A percentile compares a stretch with the other conserved stretches of the same genome.
Conservation (phyloP, 2,888 invertebrate species). For the Tortricodes alternella region DNA sequence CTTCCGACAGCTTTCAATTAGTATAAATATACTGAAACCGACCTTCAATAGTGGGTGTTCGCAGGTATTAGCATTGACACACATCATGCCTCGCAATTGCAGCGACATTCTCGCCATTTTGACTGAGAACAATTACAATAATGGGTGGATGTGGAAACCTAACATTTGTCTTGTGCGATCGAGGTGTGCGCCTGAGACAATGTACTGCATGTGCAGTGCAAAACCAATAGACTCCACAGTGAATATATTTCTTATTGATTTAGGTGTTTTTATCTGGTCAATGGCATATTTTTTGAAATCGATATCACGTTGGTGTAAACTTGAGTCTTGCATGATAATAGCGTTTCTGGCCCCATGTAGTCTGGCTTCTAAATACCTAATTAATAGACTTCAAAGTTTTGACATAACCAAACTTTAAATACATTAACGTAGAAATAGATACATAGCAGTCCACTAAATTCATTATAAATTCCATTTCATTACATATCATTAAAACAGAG, state of each 20-base stretch:
- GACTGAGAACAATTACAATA: slow-evolving; percentile 55
- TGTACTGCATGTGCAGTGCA: slow-evolving; percentile 7
- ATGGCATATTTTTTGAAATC: slow-evolving; percentile 12
- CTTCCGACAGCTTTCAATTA: slow-evolving; percentile 54
- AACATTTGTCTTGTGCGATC: slow-evolving; percentile 35
- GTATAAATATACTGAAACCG: slow-evolving; percentile 50
- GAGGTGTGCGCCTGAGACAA: slow-evolving; percentile 31
- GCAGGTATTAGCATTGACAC: slow-evolving; percentile 73
- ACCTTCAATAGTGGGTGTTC: slow-evolving; percentile 65
- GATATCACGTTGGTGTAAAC: background rate
- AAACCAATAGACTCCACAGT: slow-evolving; percentile 5
- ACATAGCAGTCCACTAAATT: no score
- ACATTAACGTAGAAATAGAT: no score
- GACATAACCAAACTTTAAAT: no score
- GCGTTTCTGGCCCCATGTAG: background rate
- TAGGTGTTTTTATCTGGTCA: background rate
- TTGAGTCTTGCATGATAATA: background rate
- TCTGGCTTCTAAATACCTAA: background rate
- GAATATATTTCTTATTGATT: slow-evolving; percentile 17
- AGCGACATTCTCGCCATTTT: slow-evolving; percentile 58
- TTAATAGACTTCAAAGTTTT: no score
- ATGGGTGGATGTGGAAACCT: slow-evolving; percentile 45
- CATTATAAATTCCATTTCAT: no score
- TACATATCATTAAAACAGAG: no score
- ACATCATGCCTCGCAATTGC: slow-evolving; percentile 60